Evolutionary conservation across 2,797 vertebrate species (phyloP), one percentile per base, ranked within the genome.

Genomic region (Acropternis orthonyx): DNA sequence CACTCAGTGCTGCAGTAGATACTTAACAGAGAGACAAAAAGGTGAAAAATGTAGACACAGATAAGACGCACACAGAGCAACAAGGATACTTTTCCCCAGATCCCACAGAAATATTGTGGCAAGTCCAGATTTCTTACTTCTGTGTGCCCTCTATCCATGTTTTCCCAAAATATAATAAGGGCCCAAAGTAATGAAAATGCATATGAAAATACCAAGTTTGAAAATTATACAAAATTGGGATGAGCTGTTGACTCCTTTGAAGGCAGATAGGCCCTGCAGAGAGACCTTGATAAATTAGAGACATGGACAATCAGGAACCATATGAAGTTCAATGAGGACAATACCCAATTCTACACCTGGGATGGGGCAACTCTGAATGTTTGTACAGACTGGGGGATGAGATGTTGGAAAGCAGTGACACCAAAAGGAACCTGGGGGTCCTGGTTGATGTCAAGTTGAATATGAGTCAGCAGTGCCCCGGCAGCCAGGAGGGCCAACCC

Each of bases 351-450:
- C 32, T 49, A 20, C 8, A 41, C 13, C 20, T 84, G 24, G 20
- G 12, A 39, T 7, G 3, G 43, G 30, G 3, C 3, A 73, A 34
- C 13, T 17, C 24, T 8, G 9, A 6, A 23, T 16, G 20, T 7
- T 41, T 2, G 3, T 26, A 56, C 16, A 65, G 59, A 17, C 10
- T 3, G 2, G 36, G 24, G 26, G 74, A 30, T 9, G n/a, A 30
- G 43, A 41, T 6, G 5, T 21, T 49, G 43, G 30, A 56, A 32
- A 49, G 8, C 26, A 34, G 24, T 28, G 16, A 10, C 12, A 8
- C 0, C 0, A 8, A 56, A 65, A 56, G 16, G 2, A 21, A 2
- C 43, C 7, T 34, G 10, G 13, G 13, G 2, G 16, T 49, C 8
- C 7, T 48, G 44, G 20, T 30, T 7, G 13, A 2, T 3, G 51